Evolutionary conservation across 2,797 vertebrate species (phyloP).

Genomic region (Varecia variegata): DNA sequence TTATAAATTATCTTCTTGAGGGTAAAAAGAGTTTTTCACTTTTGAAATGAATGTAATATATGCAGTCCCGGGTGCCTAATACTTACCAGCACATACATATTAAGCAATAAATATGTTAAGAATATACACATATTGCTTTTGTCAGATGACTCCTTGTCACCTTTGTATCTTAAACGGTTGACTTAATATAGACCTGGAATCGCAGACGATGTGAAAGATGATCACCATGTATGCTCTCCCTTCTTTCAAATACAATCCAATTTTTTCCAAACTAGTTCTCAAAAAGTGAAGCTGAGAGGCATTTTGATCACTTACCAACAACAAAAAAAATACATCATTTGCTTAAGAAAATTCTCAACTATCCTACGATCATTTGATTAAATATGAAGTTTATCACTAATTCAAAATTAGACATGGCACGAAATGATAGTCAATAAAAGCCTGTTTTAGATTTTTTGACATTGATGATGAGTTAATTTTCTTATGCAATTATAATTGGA

Average conservation of each 20-base stretch:
- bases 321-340: not conserved
- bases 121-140: not conserved
- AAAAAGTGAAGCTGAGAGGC: not conserved
- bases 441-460: not conserved
- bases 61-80: not conserved
- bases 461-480: not conserved
- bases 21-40: not conserved
- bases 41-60: not conserved
- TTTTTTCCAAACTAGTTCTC: not conserved
- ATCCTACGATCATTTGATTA: not conserved
- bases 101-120: not conserved
- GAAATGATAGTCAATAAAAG: not conserved
- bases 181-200: not conserved
- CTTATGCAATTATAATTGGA: not conserved
- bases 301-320: not conserved
- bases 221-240: not conserved
- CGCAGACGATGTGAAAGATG: not conserved
- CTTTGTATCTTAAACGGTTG: not conserved
- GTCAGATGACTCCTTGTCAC: not conserved
- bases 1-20: not conserved
- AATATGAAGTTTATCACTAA: not conserved
- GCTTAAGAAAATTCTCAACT: not conserved
- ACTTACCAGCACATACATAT: not conserved
- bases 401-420: not conserved
- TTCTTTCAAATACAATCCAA: not conserved